These are phyloP conservation scores for Autographa pulchrina DNA, from an alignment of 2,888 invertebrate species.

Conservation along the genomic window DNA sequence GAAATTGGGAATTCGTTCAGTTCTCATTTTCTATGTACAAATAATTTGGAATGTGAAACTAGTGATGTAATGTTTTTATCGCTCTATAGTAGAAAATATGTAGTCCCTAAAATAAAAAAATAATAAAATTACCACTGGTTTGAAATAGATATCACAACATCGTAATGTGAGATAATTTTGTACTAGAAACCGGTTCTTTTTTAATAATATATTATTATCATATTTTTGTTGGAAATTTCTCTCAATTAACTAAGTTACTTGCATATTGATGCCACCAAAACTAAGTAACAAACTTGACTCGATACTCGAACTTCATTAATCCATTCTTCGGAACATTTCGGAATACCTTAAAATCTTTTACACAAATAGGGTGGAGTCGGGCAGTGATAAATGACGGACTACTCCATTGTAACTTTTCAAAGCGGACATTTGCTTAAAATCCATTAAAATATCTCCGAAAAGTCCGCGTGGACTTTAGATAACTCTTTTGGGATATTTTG, in stretches of 20 bases:
- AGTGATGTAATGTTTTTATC: too few species aligned
- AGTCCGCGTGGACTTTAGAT: neutral
- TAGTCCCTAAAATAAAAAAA: too few species aligned
- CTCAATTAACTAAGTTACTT: neutral
- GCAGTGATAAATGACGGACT: slow-evolving; percentile 40
- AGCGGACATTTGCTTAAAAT: slow-evolving; percentile 41
- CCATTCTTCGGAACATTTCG: slow-evolving; percentile 17
- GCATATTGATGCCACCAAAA: neutral
- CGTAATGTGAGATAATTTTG: too few species aligned
- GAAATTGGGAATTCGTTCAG: neutral
- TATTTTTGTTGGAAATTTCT: too few species aligned
- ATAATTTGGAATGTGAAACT: too few species aligned
- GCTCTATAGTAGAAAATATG: too few species aligned
- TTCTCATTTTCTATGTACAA: too few species aligned
- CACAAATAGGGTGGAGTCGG: slow-evolving; percentile 51
- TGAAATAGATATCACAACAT: too few species aligned
- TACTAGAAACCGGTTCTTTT: too few species aligned
- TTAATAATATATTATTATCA: too few species aligned
- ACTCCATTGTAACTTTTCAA: slow-evolving; percentile 31
- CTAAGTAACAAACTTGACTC: neutral
- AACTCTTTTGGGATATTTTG: neutral
- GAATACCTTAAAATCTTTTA: slow-evolving; percentile 31
- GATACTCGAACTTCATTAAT: neutral
- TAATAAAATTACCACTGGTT: too few species aligned
- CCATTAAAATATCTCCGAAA: slow-evolving; percentile 25